phyloP scores from a whole-genome alignment of 2,113 vertebrate genomes.

The Heteronetta atricapilla region DNA sequence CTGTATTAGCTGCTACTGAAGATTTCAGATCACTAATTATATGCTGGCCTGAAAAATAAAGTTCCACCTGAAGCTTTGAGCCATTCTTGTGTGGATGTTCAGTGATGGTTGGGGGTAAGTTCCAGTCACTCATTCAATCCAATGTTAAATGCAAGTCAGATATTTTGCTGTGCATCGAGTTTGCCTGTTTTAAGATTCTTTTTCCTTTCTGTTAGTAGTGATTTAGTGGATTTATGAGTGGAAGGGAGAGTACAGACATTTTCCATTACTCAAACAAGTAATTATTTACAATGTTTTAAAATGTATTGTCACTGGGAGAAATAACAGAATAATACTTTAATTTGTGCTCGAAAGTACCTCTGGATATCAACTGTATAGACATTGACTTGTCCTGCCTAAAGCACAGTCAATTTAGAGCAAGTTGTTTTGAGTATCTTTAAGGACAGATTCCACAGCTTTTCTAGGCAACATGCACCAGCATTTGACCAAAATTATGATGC shows the following conservation, averaged over 20 bases:
- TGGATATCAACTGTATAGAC: background rate
- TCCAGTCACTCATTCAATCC: background rate
- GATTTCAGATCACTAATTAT: background rate
- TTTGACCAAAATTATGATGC: background rate
- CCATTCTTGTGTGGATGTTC: background rate
- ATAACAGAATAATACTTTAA: background rate
- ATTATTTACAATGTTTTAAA: background rate
- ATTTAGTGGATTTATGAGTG: background rate
- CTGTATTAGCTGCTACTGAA: background rate
- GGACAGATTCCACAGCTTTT: background rate
- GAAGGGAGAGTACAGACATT: accelerated
- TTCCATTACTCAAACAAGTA: background rate
- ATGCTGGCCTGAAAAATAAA: background rate
- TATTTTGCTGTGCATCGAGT: background rate
- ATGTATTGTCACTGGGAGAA: background rate
- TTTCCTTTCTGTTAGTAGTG: background rate
- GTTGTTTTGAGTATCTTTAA: background rate
- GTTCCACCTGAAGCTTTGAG: background rate
- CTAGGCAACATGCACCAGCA: background rate
- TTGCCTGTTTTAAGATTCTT: background rate
- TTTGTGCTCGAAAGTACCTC: background rate
- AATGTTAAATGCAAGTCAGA: background rate
- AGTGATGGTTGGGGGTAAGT: background rate
- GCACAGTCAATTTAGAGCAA: background rate
- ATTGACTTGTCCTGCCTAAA: accelerated